Evolutionary conservation across 2,888 invertebrate species (phyloP).

Genomic region (Epistrophella euchroma): DNA sequence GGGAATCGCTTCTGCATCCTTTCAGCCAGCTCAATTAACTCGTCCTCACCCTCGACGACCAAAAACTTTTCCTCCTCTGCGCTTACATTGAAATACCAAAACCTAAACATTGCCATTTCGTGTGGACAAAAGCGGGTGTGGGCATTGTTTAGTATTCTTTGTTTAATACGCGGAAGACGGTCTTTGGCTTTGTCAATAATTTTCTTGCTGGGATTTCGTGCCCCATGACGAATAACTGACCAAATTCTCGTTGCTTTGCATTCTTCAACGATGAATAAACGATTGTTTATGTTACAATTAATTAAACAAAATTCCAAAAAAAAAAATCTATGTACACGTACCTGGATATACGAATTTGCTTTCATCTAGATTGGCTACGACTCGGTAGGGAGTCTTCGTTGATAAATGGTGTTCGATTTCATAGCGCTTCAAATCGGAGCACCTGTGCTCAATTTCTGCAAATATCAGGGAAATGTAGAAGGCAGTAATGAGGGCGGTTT

Average conservation of each 20-base stretch:
- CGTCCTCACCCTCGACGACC: slow-evolving; percentile 90
- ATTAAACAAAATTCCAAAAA: slow-evolving; percentile 4
- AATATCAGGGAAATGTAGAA: slow-evolving; percentile 67
- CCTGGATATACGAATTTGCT: slow-evolving; percentile 86
- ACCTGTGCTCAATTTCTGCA: slow-evolving; percentile 70
- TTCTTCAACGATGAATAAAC: slow-evolving; percentile 82
- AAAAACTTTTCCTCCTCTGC: slow-evolving; percentile 86
- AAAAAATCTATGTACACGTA: slow-evolving; percentile 79
- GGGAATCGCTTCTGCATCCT: slow-evolving; percentile 90
- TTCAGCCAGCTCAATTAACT: slow-evolving; percentile 89
- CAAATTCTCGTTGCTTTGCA: slow-evolving; percentile 89
- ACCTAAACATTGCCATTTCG: slow-evolving; percentile 83
- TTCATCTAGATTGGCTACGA: slow-evolving; percentile 87
- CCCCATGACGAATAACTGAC: slow-evolving; percentile 91
- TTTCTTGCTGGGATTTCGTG: slow-evolving; percentile 88
- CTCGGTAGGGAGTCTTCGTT: slow-evolving; percentile 90
- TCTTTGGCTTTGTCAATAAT: slow-evolving; percentile 85
- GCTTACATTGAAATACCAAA: slow-evolving; percentile 86
- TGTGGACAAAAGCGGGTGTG: slow-evolving; percentile 84
- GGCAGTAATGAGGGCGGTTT: slow-evolving; percentile 52
- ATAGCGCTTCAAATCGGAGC: slow-evolving; percentile 78
- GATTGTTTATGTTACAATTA: slow-evolving; percentile 27
- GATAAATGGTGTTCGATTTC: slow-evolving; percentile 86
- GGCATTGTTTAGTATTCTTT: slow-evolving; percentile 81
- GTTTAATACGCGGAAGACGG: slow-evolving; percentile 84